Conservation (phyloP, 2,797 vertebrate species). For the Gambelia wislizenii region DNA sequence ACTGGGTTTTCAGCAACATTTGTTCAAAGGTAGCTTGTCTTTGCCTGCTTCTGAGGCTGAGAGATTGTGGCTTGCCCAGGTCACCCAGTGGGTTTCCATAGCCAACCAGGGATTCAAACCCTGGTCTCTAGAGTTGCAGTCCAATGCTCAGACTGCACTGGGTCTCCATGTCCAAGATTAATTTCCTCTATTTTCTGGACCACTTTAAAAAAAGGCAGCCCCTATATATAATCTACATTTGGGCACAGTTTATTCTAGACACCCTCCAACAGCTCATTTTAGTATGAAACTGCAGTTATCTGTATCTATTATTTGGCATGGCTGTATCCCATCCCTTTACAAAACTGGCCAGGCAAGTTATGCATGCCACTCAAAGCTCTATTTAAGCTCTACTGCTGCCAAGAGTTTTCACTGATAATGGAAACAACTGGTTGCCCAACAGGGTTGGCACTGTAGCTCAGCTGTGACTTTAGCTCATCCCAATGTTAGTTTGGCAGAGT, state of each 20-base stretch:
- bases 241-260: neutral
- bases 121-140: too few species aligned
- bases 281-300: constrained; percentile 11
- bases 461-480: constrained; percentile 32
- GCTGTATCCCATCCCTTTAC: neutral
- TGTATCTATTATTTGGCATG: neutral
- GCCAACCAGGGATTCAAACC: too few species aligned
- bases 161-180: too few species aligned
- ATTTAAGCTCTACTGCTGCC: constrained; percentile 2
- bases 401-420: constrained; percentile 32
- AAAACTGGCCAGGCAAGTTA: constrained; percentile 4
- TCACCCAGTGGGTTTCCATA: too few species aligned
- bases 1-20: too few species aligned
- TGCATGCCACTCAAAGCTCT: constrained; percentile 10
- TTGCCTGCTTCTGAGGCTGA: too few species aligned
- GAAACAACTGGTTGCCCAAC: constrained; percentile 28
- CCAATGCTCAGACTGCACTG: too few species aligned
- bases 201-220: neutral
- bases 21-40: too few species aligned
- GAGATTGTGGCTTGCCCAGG: too few species aligned
- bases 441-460: constrained; percentile 23
- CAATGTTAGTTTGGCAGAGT: constrained; percentile 33
- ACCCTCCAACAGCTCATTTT: neutral
- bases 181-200: neutral
- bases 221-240: neutral